Percentiles rank a stretch among this genome's conserved stretches.
Conservation (phyloP, 30 jellyfish, hydroid and myxozoan species). For the Chironex yamaguchii region DNA sequence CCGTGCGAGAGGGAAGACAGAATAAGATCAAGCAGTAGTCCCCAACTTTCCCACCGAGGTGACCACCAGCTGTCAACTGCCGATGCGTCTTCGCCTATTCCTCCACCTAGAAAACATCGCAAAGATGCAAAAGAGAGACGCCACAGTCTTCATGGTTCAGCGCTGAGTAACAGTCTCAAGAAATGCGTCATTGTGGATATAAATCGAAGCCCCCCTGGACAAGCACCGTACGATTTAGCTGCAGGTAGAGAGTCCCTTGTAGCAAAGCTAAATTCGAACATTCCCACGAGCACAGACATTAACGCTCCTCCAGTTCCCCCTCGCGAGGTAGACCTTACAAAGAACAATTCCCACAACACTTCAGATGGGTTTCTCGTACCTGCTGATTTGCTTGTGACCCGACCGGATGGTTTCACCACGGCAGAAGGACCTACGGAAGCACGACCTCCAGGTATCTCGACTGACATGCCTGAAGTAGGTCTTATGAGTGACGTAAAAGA, state of each 20-base stretch:
- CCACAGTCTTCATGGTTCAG: not conserved
- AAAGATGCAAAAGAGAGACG: slow-evolving; percentile 23
- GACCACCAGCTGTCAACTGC: not conserved
- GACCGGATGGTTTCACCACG: too few relatives aligned
- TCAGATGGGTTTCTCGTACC: too few relatives aligned
- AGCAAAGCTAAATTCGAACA: not conserved
- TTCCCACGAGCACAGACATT: not conserved
- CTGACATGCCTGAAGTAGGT: too few relatives aligned
- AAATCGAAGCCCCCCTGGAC: not conserved
- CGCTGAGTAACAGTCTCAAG: not conserved
- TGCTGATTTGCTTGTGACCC: too few relatives aligned
- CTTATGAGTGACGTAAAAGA: too few relatives aligned
- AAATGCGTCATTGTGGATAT: not conserved
- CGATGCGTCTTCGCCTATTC: slow-evolving; percentile 55
- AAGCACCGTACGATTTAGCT: not conserved
- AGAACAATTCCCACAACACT: too few relatives aligned
- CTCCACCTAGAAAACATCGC: slow-evolving; percentile 72
- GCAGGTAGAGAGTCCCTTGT: not conserved
- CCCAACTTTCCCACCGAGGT: slow-evolving; percentile 41
- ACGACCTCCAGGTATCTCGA: too few relatives aligned
- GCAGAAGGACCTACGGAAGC: too few relatives aligned
- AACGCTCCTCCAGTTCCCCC: not conserved
- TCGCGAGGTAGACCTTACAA: not conserved
- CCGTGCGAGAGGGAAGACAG: slow-evolving; percentile 52
- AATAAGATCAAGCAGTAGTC: slow-evolving; percentile 8